These are phyloP conservation scores for Rhea americana DNA, from an alignment of 2,113 vertebrate species.

Conservation along the genomic window DNA sequence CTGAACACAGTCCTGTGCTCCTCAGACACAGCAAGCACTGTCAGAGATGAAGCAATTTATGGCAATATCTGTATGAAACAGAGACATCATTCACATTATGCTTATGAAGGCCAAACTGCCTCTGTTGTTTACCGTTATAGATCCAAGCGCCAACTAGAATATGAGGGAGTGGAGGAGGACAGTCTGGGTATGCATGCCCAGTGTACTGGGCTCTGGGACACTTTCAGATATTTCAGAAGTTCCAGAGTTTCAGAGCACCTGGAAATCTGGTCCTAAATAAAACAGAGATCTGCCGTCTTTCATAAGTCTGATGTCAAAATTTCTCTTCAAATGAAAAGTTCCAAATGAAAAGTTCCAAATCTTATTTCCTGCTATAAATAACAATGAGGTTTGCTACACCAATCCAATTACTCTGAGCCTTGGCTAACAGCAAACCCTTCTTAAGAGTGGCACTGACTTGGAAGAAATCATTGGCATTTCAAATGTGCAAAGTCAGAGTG, in stretches of 20 bases:
- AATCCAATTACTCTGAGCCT: not conserved
- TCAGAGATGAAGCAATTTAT: not conserved
- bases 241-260: not conserved
- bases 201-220: not conserved
- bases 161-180: not conserved
- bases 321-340: not conserved
- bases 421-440: not conserved
- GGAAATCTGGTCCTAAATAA: not conserved
- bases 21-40: not conserved
- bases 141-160: not conserved
- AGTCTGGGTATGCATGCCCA: not conserved
- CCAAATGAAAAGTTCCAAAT: not conserved
- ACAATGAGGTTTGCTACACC: not conserved
- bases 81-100: not conserved
- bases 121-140: not conserved
- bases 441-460: slow-evolving; percentile 7
- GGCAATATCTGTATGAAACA: not conserved
- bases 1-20: not conserved
- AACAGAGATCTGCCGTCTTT: not conserved
- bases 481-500: slow-evolving; percentile 22
- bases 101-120: too few species aligned
- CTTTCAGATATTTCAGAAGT: not conserved
- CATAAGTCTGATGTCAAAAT: not conserved
- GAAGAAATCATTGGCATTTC: slow-evolving; percentile 56
- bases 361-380: not conserved